Conservation (phyloP, 2,113 vertebrate species). For the Eulemur rufifrons region DNA sequence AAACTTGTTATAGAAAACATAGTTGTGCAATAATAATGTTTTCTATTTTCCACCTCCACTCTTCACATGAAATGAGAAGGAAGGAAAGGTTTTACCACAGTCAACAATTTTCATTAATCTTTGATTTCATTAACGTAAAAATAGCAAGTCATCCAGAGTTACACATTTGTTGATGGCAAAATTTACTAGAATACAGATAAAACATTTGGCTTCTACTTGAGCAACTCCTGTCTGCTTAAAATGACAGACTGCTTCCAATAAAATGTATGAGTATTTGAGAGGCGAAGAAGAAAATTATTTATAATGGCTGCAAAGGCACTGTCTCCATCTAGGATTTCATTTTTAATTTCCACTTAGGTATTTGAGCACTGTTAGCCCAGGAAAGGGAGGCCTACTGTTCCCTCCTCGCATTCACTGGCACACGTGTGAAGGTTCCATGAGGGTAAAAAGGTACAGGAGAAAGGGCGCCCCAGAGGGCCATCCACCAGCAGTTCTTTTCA, state of each 20-base stretch:
- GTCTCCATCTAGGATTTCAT: neutral
- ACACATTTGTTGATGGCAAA: neutral
- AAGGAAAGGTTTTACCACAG: neutral
- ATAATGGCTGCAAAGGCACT: neutral
- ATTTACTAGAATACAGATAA: neutral
- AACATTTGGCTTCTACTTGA: neutral
- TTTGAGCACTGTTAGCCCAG: neutral
- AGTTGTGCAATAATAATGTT: neutral
- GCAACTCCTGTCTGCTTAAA: neutral
- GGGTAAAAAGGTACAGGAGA: neutral
- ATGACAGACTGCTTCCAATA: neutral
- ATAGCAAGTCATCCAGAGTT: neutral
- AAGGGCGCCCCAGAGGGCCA: neutral
- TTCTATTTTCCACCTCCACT: neutral
- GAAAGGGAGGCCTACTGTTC: neutral
- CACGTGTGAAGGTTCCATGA: neutral
- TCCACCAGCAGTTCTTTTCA: neutral
- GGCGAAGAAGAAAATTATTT: neutral
- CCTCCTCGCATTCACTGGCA: no score
- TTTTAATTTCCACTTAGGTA: neutral
- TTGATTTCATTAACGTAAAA: neutral
- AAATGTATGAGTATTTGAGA: neutral
- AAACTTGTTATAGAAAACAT: neutral
- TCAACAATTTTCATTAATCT: neutral
- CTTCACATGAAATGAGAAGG: conserved; percentile 6